phyloP scores from a whole-genome alignment of 2,113 vertebrate genomes.

The Ageneiosus marmoratus region DNA sequence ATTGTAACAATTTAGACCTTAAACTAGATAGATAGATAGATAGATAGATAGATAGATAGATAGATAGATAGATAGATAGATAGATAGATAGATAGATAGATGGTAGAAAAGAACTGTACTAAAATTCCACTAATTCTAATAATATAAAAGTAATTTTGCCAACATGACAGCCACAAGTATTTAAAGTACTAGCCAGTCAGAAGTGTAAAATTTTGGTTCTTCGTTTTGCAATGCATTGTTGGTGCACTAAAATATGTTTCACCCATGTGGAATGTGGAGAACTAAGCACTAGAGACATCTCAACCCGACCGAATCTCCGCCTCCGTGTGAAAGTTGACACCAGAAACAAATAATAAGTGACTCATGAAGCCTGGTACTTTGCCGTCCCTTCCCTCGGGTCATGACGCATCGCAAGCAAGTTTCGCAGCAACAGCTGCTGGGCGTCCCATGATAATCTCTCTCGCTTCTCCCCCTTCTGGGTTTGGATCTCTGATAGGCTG shows the following conservation, averaged over 20 bases:
- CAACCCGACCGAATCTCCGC: not conserved
- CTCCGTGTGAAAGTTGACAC: conserved; percentile 10
- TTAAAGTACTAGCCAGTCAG: not conserved
- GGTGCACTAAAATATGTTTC: not conserved
- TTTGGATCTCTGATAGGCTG: not conserved
- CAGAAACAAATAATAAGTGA: conserved; percentile 13
- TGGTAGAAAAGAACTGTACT: no score
- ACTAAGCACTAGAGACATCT: not conserved
- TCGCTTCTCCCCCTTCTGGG: not conserved
- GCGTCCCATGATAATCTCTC: not conserved
- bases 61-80: no score
- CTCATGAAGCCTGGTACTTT: not conserved
- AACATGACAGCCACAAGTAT: not conserved
- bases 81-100: no score
- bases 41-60: no score
- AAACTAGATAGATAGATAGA: no score
- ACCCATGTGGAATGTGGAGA: not conserved
- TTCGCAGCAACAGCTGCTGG: conserved; percentile 1
- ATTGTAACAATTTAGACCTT: no score
- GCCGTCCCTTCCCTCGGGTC: not conserved
- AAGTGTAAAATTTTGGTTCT: not conserved
- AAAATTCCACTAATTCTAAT: not conserved
- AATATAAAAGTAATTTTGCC: not conserved
- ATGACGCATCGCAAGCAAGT: not conserved
- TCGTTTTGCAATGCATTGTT: not conserved